phyloP scores from a whole-genome alignment of 2,888 invertebrate genomes.

The Aphidoletes aphidimyza region DNA sequence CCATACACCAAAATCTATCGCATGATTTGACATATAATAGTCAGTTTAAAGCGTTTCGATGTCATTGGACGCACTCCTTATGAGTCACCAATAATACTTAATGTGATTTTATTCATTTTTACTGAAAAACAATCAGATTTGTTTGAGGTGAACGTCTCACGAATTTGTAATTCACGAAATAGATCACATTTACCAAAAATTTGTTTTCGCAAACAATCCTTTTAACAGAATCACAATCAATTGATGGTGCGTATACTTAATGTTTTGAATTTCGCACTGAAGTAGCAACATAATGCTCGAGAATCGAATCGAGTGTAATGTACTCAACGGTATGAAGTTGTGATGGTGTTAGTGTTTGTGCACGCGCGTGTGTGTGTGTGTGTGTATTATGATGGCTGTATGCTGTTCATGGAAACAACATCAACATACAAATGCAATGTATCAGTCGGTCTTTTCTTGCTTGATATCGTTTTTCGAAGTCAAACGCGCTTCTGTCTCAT shows the following conservation, averaged over 20 bases:
- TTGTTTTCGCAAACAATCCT: background rate
- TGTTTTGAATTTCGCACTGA: no score
- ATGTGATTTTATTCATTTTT: no score
- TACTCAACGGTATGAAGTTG: no score
- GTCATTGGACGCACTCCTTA: conserved; percentile 12
- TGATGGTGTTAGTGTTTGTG: background rate
- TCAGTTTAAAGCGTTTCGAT: no score
- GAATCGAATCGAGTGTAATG: no score
- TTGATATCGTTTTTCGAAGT: background rate
- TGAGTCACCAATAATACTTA: background rate
- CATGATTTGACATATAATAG: background rate
- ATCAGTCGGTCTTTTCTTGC: conserved; percentile 4
- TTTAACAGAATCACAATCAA: no score
- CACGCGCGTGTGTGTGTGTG: no score
- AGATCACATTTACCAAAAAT: background rate
- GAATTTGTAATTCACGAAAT: no score
- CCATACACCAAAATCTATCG: background rate
- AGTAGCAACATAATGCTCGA: no score
- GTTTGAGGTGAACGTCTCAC: no score
- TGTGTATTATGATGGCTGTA: background rate
- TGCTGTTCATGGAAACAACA: background rate
- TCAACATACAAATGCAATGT: conserved; percentile 15
- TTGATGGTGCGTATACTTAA: no score
- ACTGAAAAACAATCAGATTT: no score
- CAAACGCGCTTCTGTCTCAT: background rate